phyloP scores from a whole-genome alignment of 2,797 vertebrate species.

The Aselliscus stoliczkanus region DNA sequence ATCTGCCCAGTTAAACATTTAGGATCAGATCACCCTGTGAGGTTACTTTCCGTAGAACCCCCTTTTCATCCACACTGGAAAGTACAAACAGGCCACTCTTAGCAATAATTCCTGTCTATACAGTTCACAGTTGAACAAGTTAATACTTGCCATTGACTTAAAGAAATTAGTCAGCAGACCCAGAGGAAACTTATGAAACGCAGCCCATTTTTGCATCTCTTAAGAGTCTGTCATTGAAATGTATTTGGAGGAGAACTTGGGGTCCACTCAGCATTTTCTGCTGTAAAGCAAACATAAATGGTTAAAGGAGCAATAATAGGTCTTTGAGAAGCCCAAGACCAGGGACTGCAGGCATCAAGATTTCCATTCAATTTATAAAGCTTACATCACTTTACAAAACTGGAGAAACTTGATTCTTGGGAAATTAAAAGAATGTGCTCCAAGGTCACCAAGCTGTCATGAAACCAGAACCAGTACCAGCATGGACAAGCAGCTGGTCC shows the following conservation, averaged over 20 bases:
- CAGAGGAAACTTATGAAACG: not conserved
- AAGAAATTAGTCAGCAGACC: not conserved
- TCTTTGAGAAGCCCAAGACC: not conserved
- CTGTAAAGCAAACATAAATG: not conserved
- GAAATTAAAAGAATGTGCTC: conserved; percentile 35
- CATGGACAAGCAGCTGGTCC: not conserved
- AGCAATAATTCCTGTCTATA: not conserved
- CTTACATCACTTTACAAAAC: not conserved
- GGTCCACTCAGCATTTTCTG: not conserved
- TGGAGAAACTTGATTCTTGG: not conserved
- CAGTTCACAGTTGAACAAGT: not conserved
- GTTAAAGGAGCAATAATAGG: not conserved
- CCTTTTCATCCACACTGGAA: not conserved
- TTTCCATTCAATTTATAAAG: conserved; percentile 39
- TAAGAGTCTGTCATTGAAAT: not conserved
- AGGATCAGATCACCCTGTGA: not conserved
- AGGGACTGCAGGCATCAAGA: not conserved
- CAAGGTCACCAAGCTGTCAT: not conserved
- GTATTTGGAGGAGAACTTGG: not conserved
- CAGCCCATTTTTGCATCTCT: not conserved
- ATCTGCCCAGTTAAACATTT: not conserved
- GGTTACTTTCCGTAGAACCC: not conserved
- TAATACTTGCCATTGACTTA: not conserved
- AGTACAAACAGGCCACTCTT: not conserved
- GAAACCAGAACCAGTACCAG: not conserved